These are phyloP conservation scores for Ormyrus thymus DNA, from an alignment of 2,888 invertebrate species.

Conservation along the genomic window DNA sequence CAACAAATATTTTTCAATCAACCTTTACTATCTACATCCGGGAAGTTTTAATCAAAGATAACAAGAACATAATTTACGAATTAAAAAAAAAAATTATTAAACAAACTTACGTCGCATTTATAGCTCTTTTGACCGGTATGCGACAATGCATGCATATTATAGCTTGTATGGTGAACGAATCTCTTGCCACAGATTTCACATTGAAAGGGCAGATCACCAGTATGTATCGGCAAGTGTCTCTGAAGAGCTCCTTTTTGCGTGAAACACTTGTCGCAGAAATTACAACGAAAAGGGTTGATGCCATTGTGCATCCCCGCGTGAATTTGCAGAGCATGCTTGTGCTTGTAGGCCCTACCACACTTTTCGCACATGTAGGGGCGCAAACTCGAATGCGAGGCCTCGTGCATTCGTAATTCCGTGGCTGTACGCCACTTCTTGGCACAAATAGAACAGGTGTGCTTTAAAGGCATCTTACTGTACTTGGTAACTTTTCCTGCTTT, in stretches of 20 bases:
- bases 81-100: neutral
- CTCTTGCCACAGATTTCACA: conserved; percentile 81
- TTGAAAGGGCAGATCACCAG: conserved; percentile 79
- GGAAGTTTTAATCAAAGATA: too few species aligned
- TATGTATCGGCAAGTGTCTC: conserved; percentile 80
- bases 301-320: conserved; percentile 80
- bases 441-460: conserved; percentile 64
- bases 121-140: conserved; percentile 75
- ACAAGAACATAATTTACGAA: conserved; percentile 6
- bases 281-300: conserved; percentile 79
- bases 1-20: neutral
- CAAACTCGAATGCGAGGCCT: conserved; percentile 64
- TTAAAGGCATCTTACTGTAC: conserved; percentile 53
- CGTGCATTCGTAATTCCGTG: conserved; percentile 63
- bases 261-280: conserved; percentile 79
- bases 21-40: too few species aligned
- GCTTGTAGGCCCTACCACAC: conserved; percentile 80
- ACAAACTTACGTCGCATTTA: conserved; percentile 65
- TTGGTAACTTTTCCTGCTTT: conserved; percentile 58
- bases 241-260: conserved; percentile 80
- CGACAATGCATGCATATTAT: conserved; percentile 82
- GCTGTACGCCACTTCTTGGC: conserved; percentile 63
- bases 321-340: conserved; percentile 79
- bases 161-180: conserved; percentile 83
- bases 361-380: conserved; percentile 75